Evolutionary conservation across 2,888 invertebrate species (phyloP), one percentile per base, ranked within the genome.

Genomic region (Sycophila texana): DNA sequence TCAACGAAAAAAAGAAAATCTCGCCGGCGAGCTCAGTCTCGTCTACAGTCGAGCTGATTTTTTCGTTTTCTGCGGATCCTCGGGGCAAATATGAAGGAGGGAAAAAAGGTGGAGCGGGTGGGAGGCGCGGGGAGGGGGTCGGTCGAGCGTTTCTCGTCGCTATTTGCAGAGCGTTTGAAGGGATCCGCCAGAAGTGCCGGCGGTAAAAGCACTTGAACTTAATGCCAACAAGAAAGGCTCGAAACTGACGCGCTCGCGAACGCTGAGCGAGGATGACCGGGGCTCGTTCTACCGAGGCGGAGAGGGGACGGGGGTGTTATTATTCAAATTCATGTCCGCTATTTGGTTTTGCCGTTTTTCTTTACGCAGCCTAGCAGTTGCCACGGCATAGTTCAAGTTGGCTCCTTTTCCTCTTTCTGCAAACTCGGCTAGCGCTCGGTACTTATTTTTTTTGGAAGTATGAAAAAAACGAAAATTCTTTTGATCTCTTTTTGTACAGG

Each of bases 171-270:
- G 63, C 73, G 74, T 77, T 77, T 77, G 65, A 76, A 73, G 78
- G 71, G 73, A 81, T 72, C n/a, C 68, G 65, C 47, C 58, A 68
- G 74, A 74, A 77, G 70, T 77, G 74, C 68, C 57, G 30, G 53
- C 51, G 72, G 70, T 76, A 79, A 81, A 81, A 81, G 73, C 78
- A 79, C 79, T 81, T 76, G 76, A 79, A 78, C 75, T 81, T 81
- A 78, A 78, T 81, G 72, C 75, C 75, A 66, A 76, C 81, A 73
- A 75, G 81, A 76, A 81, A 81, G 73, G 74, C 81, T 79, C 65
- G 75, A 79, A 81, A 74, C 74, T 80, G 63, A 77, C 65, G 71
- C 49, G 51, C 51, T 61, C 39, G 49, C 49, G 49, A 20, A 4
- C 7, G 30, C 2, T 61, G 61, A 30, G 39, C 61, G 16, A 61